A percentile compares a stretch with the other conserved stretches of the same genome.
phyloP scores from a whole-genome alignment of 2,797 vertebrate species.

The Betta splendens region DNA sequence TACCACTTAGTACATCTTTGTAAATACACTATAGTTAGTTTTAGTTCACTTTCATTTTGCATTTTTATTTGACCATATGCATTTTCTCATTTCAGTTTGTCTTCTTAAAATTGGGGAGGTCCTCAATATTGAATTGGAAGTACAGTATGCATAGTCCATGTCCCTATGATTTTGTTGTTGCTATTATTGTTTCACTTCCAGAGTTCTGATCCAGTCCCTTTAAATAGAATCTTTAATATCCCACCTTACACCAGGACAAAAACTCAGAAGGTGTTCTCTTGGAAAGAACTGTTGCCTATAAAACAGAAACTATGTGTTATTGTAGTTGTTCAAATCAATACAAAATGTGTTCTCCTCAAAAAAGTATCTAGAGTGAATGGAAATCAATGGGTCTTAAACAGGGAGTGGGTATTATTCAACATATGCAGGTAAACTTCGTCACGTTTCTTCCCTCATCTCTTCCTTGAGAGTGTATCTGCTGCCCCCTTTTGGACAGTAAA shows the following conservation, averaged over 20 bases:
- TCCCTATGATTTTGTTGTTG: too few species aligned
- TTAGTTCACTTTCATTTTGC: too few species aligned
- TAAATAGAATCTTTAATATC: neutral
- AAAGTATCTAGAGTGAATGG: neutral
- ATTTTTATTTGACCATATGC: too few species aligned
- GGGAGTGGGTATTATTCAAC: neutral
- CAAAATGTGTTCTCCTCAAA: neutral
- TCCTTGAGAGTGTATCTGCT: conserved; percentile 48
- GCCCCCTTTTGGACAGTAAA: conserved; percentile 43
- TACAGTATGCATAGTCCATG: too few species aligned
- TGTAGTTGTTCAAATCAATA: neutral
- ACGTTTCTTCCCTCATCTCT: neutral
- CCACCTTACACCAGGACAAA: neutral
- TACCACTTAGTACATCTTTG: too few species aligned
- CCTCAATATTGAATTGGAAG: neutral
- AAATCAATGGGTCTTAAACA: neutral
- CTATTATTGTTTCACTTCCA: neutral
- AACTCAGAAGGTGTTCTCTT: neutral
- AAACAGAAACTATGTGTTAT: neutral
- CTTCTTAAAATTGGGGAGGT: too few species aligned
- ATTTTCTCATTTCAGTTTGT: too few species aligned
- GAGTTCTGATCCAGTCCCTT: neutral
- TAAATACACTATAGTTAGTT: too few species aligned
- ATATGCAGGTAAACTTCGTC: neutral
- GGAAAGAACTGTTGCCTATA: neutral